phyloP scores from a whole-genome alignment of 2,888 invertebrate species.

The Tipula unca region DNA sequence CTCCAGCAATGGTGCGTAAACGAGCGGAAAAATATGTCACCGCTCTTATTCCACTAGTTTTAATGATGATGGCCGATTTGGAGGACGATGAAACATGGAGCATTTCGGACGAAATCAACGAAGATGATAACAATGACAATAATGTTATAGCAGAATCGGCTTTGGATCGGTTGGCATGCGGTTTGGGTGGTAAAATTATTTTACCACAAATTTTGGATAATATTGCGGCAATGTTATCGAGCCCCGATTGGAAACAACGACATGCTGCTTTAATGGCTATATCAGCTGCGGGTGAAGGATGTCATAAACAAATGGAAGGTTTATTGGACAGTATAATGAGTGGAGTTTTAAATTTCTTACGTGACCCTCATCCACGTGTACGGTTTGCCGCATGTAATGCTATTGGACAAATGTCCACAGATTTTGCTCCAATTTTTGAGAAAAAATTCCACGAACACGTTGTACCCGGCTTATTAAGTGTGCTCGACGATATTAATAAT shows the following conservation, averaged over 20 bases:
- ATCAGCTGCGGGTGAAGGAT: slow-evolving; percentile 96
- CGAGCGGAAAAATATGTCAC: slow-evolving; percentile 76
- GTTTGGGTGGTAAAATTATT: slow-evolving; percentile 86
- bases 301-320: slow-evolving; percentile 95
- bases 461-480: slow-evolving; percentile 79
- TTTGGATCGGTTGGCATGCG: slow-evolving; percentile 94
- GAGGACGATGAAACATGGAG: slow-evolving; percentile 90
- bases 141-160: slow-evolving; percentile 94
- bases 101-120: slow-evolving; percentile 73
- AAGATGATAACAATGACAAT: slow-evolving; percentile 92
- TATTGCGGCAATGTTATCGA: slow-evolving; percentile 79
- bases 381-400: slow-evolving; percentile 98
- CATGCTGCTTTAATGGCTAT: slow-evolving; percentile 98
- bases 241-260: slow-evolving; percentile 76
- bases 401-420: slow-evolving; percentile 97
- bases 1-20: slow-evolving; percentile 94
- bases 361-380: slow-evolving; percentile 54
- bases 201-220: slow-evolving; percentile 78
- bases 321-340: slow-evolving; percentile 89
- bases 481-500: slow-evolving; percentile 83
- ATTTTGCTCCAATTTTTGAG: slow-evolving; percentile 94
- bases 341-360: slow-evolving; percentile 76
- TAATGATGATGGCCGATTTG: slow-evolving; percentile 91
- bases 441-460: slow-evolving; percentile 97
- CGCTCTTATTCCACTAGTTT: slow-evolving; percentile 69